Evolutionary conservation across 1,140 invertebrate genomes (phyloP).

Genomic region (Aplysia californica): DNA sequence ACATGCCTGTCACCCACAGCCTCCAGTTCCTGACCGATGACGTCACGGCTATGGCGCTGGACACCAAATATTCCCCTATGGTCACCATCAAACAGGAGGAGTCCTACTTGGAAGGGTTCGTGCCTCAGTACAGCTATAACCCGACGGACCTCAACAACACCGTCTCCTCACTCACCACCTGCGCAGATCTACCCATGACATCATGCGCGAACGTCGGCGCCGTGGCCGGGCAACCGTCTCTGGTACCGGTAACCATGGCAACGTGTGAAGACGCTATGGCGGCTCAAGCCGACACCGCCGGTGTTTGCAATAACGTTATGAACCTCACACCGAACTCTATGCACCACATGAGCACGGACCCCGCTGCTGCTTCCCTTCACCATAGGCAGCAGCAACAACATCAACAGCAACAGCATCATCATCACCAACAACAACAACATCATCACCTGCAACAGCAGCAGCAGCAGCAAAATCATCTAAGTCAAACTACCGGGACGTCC

Average conservation of each 20-base stretch:
- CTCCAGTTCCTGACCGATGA: conserved; percentile 15
- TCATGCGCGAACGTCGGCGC: neutral
- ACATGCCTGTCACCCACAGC: conserved; percentile 10
- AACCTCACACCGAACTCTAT: neutral
- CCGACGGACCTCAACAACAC: neutral
- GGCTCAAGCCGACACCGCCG: too few relatives aligned
- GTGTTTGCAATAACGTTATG: too few relatives aligned
- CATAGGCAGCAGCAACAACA: neutral
- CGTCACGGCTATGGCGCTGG: neutral
- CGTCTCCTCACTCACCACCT: neutral
- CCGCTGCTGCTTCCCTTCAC: neutral
- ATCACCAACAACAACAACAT: neutral
- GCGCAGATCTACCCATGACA: neutral
- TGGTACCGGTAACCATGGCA: conserved; percentile 7
- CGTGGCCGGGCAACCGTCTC: neutral
- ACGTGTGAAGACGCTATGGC: neutral
- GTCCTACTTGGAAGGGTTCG: neutral
- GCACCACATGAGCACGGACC: neutral
- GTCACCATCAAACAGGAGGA: conserved; percentile 20
- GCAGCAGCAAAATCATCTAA: neutral
- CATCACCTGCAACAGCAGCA: neutral
- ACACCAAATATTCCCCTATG: neutral
- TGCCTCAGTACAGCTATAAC: neutral
- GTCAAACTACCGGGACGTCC: neutral
- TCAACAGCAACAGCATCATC: neutral